These are phyloP conservation scores for Misgurnus anguillicaudatus DNA, from an alignment of 2,113 vertebrate genomes.

Conservation along the genomic window DNA sequence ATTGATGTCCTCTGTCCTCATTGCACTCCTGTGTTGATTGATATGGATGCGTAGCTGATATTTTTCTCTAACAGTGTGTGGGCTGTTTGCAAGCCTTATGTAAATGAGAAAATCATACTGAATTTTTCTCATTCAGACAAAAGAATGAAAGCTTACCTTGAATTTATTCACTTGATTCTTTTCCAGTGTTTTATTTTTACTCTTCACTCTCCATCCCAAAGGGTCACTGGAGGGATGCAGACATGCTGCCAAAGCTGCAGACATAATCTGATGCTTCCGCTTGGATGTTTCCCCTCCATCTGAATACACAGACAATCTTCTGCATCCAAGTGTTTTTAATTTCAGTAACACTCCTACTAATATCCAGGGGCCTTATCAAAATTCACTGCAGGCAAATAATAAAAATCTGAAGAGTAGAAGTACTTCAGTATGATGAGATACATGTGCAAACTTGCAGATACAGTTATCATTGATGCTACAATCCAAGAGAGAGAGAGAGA, in stretches of 20 bases:
- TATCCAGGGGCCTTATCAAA: conserved; percentile 7
- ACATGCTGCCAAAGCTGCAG: background rate
- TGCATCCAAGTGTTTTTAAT: too few relatives aligned
- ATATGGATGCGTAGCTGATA: background rate
- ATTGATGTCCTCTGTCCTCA: conserved; percentile 11
- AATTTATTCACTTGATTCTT: background rate
- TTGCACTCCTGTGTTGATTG: background rate
- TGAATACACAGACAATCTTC: background rate
- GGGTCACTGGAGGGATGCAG: too few relatives aligned
- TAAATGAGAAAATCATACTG: too few relatives aligned
- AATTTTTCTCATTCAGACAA: background rate
- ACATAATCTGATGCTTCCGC: background rate
- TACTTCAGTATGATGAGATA: conserved; percentile 3
- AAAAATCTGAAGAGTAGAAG: background rate
- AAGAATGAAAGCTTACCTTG: background rate
- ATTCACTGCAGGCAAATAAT: conserved; percentile 14
- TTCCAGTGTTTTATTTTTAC: background rate
- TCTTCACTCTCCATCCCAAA: background rate
- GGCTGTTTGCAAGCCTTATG: too few relatives aligned
- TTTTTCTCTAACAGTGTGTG: background rate
- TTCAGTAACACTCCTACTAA: background rate
- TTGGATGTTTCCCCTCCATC: background rate
- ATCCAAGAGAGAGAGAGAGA: background rate
- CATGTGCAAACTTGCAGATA: background rate
- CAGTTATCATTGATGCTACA: background rate